Percentiles rank a stretch among this genome's conserved stretches.
These are phyloP conservation scores for Halocynthia roretzi DNA, from an alignment of 23 tunicate genomes.

Conservation along the genomic window DNA sequence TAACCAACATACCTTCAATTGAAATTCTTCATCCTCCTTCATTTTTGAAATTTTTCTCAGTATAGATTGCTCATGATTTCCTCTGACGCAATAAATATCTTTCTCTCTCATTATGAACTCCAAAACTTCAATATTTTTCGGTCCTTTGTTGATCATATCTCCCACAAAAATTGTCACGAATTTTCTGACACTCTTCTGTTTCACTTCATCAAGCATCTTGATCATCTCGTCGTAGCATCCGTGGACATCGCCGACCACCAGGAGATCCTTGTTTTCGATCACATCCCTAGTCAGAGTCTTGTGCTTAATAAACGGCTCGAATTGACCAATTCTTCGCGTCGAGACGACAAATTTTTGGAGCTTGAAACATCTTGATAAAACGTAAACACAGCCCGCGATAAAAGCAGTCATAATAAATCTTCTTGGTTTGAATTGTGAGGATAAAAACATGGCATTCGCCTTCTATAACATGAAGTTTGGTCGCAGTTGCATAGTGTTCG, in stretches of 20 bases:
- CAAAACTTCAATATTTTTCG: constrained; percentile 56
- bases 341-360: not conserved
- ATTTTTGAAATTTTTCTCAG: constrained; percentile 21
- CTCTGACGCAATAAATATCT: constrained; percentile 48
- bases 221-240: constrained; percentile 68
- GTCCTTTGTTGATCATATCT: constrained; percentile 89
- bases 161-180: constrained; percentile 74
- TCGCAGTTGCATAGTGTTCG: no score
- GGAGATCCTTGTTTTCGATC: constrained; percentile 43
- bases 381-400: not conserved
- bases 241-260: constrained; percentile 81
- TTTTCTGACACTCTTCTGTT: constrained; percentile 8
- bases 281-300: constrained; percentile 23
- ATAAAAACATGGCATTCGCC: no score
- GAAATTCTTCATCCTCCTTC: not conserved
- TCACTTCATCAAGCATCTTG: constrained; percentile 11
- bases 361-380: not conserved
- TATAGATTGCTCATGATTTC: constrained; percentile 94
- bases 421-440: no score
- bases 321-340: not conserved
- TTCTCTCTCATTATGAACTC: constrained; percentile 23
- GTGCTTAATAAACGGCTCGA: constrained; percentile 49
- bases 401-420: not conserved
- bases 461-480: no score
- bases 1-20: not conserved